A percentile compares a stretch with the other conserved stretches of the same genome.
Evolutionary conservation across 2,888 invertebrate genomes (phyloP).

Genomic region (Beris chalybata): DNA sequence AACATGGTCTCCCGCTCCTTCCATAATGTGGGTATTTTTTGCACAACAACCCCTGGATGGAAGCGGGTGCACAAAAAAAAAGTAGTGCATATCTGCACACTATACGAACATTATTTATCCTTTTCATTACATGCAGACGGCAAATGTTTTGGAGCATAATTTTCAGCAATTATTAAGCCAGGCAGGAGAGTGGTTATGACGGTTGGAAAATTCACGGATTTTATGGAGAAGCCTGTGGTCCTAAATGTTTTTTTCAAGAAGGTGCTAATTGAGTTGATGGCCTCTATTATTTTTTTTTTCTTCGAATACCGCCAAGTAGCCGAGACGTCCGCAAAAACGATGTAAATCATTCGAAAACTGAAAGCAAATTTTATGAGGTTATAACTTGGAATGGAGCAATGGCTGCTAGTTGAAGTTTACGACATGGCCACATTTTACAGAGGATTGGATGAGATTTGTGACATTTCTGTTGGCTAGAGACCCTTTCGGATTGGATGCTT

Average conservation of each 20-base stretch:
- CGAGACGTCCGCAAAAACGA: no score
- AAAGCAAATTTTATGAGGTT: no score
- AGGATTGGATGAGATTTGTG: conserved; percentile 5
- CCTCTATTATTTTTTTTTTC: no score
- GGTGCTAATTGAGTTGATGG: no score
- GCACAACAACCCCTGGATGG: conserved; percentile 1
- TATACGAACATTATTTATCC: conserved; percentile 25
- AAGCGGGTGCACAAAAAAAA: conserved; percentile 7
- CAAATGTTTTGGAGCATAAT: conserved; percentile 31
- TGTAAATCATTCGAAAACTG: no score
- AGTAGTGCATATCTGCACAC: conserved; percentile 1
- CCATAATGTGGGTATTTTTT: neutral
- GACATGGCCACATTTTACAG: neutral
- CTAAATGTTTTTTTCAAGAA: no score
- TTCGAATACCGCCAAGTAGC: no score
- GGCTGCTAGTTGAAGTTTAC: no score
- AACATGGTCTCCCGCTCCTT: no score
- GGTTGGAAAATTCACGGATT: neutral
- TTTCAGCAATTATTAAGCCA: conserved; percentile 25
- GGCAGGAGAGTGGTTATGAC: neutral
- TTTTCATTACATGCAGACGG: conserved; percentile 29
- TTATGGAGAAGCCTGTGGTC: no score
- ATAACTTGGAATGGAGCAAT: no score
- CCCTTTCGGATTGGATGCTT: conserved; percentile 15
- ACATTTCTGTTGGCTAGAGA: conserved; percentile 14